A percentile compares a stretch with the other conserved stretches of the same genome.
Evolutionary conservation across 2,797 vertebrate species (phyloP).

Genomic region (Alca torda): DNA sequence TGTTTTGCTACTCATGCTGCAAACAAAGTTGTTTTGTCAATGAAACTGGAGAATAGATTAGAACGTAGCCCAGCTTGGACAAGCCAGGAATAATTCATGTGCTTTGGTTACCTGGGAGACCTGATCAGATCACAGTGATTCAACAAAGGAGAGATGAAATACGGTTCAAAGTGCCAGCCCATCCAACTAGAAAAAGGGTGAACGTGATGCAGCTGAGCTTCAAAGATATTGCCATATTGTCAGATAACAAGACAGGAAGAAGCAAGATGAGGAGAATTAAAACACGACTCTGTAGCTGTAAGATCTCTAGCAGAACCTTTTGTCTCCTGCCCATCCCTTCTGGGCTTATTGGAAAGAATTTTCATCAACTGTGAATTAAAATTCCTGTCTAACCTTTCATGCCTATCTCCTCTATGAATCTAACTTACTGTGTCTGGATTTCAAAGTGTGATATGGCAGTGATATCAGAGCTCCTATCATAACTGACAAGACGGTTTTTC

Average conservation of each 20-base stretch:
- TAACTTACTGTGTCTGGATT: background rate
- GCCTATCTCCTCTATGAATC: background rate
- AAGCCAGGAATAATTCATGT: background rate
- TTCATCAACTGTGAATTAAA: slow-evolving; percentile 34
- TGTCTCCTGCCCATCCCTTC: slow-evolving; percentile 39
- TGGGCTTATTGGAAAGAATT: slow-evolving; percentile 18
- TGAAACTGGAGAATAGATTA: background rate
- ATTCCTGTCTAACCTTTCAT: slow-evolving; percentile 23
- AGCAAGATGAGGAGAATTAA: slow-evolving; percentile 5
- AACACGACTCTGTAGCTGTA: background rate
- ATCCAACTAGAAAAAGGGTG: background rate
- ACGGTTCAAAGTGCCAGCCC: slow-evolving; percentile 24
- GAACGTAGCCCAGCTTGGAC: background rate
- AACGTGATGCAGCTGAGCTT: slow-evolving; percentile 42
- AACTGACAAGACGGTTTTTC: background rate
- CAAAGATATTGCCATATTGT: slow-evolving; percentile 21
- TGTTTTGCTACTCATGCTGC: background rate
- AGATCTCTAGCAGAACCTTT: slow-evolving; percentile 9
- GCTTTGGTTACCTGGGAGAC: slow-evolving; percentile 14
- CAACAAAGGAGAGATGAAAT: slow-evolving; percentile 33
- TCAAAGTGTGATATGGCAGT: background rate
- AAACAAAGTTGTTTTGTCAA: background rate
- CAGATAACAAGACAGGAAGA: slow-evolving; percentile 10
- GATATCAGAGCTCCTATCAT: background rate
- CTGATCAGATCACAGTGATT: slow-evolving; percentile 20